A percentile compares a stretch with the other conserved stretches of the same genome.
Evolutionary conservation across 2,113 vertebrate genomes (phyloP).

Genomic region (Motacilla tschutschensis): DNA sequence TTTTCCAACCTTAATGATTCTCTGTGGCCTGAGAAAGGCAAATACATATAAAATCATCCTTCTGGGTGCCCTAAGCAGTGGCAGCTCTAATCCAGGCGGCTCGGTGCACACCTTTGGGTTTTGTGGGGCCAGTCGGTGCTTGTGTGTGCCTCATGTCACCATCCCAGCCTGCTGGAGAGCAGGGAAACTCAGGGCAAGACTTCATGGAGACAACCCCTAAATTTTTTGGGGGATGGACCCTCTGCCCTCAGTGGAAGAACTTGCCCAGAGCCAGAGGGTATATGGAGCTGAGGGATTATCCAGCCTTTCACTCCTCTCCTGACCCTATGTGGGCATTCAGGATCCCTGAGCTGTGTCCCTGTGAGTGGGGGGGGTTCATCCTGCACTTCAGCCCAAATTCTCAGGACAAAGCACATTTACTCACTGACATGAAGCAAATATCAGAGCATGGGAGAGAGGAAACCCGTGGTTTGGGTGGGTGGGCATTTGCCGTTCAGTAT

Average conservation of each 20-base stretch:
- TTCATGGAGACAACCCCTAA: not conserved
- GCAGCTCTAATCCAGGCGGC: not conserved
- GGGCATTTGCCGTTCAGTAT: not conserved
- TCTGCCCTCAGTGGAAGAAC: not conserved
- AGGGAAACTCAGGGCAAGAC: not conserved
- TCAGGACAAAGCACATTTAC: not conserved
- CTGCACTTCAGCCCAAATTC: not conserved
- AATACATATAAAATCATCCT: not conserved
- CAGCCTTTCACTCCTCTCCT: not conserved
- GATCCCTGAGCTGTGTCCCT: not conserved
- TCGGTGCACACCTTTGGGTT: not conserved
- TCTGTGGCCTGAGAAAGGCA: not conserved
- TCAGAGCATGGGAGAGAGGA: not conserved
- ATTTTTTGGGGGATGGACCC: not conserved
- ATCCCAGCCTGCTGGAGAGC: not conserved
- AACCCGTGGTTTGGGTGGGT: not conserved
- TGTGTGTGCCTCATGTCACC: not conserved
- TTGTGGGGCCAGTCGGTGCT: not conserved
- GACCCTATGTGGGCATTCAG: no score
- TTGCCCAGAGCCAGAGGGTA: not conserved
- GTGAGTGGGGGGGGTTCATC: rapidly evolving
- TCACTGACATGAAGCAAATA: not conserved
- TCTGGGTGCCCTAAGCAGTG: not conserved
- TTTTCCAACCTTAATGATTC: not conserved
- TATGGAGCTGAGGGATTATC: not conserved